Percentiles rank a stretch among this genome's conserved stretches.
phyloP scores from a whole-genome alignment of 2,888 invertebrate genomes.

The Agonopterix alstromeriana region DNA sequence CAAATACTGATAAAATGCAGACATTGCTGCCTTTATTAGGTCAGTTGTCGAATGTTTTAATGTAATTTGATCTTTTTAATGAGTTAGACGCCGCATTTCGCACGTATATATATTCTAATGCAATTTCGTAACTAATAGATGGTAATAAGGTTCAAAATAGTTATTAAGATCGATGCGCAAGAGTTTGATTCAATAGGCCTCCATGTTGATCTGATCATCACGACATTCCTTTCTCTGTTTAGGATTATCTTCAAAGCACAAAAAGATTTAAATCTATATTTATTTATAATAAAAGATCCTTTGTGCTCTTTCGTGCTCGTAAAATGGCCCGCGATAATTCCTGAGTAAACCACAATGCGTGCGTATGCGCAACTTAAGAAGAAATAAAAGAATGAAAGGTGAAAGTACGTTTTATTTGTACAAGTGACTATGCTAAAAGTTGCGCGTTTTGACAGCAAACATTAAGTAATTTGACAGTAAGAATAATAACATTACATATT shows the following conservation, averaged over 20 bases:
- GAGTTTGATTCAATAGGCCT: conserved; percentile 28
- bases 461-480: conserved; percentile 55
- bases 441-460: conserved; percentile 53
- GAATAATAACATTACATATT: conserved; percentile 48
- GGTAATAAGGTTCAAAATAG: background rate
- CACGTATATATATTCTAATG: conserved; percentile 11
- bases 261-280: background rate
- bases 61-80: conserved; percentile 45
- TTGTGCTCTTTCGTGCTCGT: conserved; percentile 4
- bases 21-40: conserved; percentile 46
- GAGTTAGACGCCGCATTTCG: conserved; percentile 18
- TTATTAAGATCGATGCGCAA: background rate
- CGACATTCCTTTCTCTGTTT: conserved; percentile 26
- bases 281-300: conserved; percentile 1
- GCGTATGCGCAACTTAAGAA: conserved; percentile 5
- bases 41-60: conserved; percentile 29
- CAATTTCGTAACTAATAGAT: background rate
- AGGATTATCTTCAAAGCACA: conserved; percentile 7
- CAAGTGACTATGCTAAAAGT: conserved; percentile 47
- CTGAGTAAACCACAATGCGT: conserved; percentile 32
- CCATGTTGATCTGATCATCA: conserved; percentile 25
- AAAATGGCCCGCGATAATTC: conserved; percentile 30
- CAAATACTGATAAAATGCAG: conserved; percentile 44
- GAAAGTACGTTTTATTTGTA: conserved; percentile 59
- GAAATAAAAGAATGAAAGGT: conserved; percentile 37